Conservation (phyloP, 2,113 vertebrate genomes). For the Mustelus asterias region DNA sequence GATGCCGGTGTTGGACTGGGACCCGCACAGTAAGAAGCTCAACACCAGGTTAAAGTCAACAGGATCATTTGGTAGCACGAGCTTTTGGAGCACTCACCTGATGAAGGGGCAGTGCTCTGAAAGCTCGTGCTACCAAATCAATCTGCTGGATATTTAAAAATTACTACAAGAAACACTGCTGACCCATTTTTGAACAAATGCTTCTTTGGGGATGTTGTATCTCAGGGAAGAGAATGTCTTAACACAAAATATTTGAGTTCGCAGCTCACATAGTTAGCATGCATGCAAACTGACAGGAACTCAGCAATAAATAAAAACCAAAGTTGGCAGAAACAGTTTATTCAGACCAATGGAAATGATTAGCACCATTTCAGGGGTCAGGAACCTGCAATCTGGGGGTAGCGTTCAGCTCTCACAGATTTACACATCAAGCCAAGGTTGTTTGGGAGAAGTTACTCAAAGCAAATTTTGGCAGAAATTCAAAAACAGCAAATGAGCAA, state of each 20-base stretch:
- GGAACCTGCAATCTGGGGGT: background rate
- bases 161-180: background rate
- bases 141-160: background rate
- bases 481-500: background rate
- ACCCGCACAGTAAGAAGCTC: no score
- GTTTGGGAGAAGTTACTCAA: background rate
- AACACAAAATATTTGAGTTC: background rate
- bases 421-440: background rate
- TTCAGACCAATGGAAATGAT: background rate
- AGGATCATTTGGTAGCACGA: no score
- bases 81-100: no score
- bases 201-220: background rate
- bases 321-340: background rate
- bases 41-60: no score
- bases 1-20: no score
- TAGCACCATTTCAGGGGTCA: background rate
- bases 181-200: background rate
- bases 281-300: background rate
- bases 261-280: background rate
- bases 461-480: background rate
- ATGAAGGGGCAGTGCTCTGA: no score
- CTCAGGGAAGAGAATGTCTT: background rate
- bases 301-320: background rate
- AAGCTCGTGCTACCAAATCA: no score
- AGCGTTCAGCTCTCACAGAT: background rate